These are phyloP conservation scores for Coluber constrictor DNA, from an alignment of 2,797 vertebrate species.

Conservation along the genomic window DNA sequence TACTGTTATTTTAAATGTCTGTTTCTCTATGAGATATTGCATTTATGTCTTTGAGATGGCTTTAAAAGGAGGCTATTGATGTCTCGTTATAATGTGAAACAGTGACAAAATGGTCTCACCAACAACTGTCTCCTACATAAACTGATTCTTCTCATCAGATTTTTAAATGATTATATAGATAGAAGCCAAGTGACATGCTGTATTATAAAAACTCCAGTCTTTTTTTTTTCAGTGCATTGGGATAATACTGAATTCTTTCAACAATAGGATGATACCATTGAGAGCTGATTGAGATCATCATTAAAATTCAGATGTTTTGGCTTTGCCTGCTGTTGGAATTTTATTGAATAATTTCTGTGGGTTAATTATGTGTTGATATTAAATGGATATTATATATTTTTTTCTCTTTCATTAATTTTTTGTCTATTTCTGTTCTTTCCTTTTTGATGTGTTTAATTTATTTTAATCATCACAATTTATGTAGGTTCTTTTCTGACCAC, in stretches of 20 bases:
- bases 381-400: not conserved
- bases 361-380: not conserved
- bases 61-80: not conserved
- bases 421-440: not conserved
- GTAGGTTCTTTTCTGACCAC: not conserved
- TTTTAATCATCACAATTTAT: constrained; percentile 37
- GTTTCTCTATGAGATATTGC: not conserved
- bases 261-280: not conserved
- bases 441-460: constrained; percentile 11
- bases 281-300: not conserved
- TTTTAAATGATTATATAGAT: not conserved
- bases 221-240: not conserved
- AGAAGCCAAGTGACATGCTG: not conserved
- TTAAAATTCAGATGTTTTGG: not conserved
- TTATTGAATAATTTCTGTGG: not conserved
- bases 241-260: not conserved
- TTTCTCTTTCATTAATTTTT: not conserved
- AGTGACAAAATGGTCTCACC: not conserved
- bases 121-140: not conserved
- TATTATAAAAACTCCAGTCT: constrained; percentile 17
- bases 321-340: not conserved
- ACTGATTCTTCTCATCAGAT: not conserved
- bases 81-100: not conserved
- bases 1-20: not conserved
- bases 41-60: not conserved